Conservation (phyloP, 2,113 vertebrate genomes). For the Clarias macrocephalus region DNA sequence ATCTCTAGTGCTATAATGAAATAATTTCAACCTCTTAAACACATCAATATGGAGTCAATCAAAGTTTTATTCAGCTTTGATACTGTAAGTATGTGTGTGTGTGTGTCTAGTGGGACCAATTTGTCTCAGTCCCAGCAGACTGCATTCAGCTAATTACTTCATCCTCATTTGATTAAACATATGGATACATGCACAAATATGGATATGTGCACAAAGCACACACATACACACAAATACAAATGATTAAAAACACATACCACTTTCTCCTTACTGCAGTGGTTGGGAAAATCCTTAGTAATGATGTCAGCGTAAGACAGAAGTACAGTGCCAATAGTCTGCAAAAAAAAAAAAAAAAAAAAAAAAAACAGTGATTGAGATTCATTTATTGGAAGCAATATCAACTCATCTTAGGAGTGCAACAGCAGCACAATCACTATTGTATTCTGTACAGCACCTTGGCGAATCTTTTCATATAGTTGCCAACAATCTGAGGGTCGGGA, state of each 20-base stretch:
- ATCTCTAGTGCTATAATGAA: background rate
- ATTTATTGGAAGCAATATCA: background rate
- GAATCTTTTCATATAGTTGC: conserved; percentile 95
- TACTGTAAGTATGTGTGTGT: conserved; percentile 8
- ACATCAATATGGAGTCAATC: conserved; percentile 11
- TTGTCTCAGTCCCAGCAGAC: conserved; percentile 37
- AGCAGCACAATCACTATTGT: background rate
- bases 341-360: background rate
- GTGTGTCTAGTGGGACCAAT: conserved; percentile 49
- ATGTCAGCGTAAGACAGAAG: conserved; percentile 94
- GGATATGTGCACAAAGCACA: background rate
- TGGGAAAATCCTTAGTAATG: conserved; percentile 91
- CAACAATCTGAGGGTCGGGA: conserved; percentile 93
- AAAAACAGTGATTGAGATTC: background rate
- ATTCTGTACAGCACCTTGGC: conserved; percentile 83
- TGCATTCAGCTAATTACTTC: conserved; percentile 65
- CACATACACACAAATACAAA: conserved; percentile 8
- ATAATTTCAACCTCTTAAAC: background rate
- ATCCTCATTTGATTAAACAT: conserved; percentile 59
- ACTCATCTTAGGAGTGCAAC: background rate
- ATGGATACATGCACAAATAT: conserved; percentile 28
- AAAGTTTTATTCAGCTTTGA: conserved; percentile 1
- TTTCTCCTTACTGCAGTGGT: conserved; percentile 94
- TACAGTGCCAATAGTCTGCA: conserved; percentile 93
- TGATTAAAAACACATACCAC: conserved; percentile 69